phyloP scores from a whole-genome alignment of 1,140 invertebrate species.

The Wiebesia pumilae region DNA sequence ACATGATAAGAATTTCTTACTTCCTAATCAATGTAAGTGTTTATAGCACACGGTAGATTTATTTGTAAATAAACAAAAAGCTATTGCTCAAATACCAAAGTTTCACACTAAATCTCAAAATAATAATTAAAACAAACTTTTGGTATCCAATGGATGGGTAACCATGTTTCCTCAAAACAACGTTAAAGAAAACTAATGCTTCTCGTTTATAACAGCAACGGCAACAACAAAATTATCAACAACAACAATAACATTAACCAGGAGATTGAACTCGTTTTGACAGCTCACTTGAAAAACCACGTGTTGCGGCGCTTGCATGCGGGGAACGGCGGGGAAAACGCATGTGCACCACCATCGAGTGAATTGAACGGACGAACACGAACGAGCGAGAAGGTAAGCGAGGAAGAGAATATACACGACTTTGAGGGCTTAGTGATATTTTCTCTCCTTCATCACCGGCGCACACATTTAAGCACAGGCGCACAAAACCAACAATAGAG shows the following conservation, averaged over 20 bases:
- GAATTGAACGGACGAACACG: not conserved
- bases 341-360: not conserved
- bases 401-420: not conserved
- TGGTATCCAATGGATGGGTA: conserved; percentile 40
- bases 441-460: not conserved
- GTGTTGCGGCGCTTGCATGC: conserved; percentile 46
- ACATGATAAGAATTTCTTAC: conserved; percentile 8
- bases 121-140: conserved; percentile 33
- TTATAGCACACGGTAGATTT: not conserved
- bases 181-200: conserved; percentile 4
- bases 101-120: not conserved
- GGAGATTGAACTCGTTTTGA: conserved; percentile 22
- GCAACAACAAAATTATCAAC: not conserved
- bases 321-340: not conserved
- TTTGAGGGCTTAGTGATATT: too few relatives aligned
- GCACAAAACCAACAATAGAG: too few relatives aligned
- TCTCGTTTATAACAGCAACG: not conserved
- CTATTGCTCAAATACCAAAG: not conserved
- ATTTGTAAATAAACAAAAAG: conserved; percentile 9
- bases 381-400: not conserved
- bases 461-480: too few relatives aligned
- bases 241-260: conserved; percentile 11
- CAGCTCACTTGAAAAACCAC: conserved; percentile 42
- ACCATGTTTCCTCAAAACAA: conserved; percentile 38
- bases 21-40: conserved; percentile 9